A percentile compares a stretch with the other conserved stretches of the same genome.
phyloP scores from a whole-genome alignment of 2,113 vertebrate genomes.

The Scalopus aquaticus region DNA sequence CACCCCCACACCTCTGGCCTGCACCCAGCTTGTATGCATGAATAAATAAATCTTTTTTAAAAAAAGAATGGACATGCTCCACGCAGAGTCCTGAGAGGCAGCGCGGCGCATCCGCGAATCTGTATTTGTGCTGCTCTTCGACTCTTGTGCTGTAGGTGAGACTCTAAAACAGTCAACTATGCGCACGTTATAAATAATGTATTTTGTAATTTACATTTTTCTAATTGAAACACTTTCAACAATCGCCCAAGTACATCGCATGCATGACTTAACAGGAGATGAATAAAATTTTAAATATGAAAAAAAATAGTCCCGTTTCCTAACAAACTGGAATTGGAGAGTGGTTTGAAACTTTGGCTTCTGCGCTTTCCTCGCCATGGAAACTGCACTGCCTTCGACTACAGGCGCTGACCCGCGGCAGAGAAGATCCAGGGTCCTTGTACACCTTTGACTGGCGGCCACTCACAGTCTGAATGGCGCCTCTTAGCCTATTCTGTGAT shows the following conservation, averaged over 20 bases:
- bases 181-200: not conserved
- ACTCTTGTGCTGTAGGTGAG: not conserved
- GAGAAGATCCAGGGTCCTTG: too few relatives aligned
- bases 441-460: too few relatives aligned
- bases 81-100: too few relatives aligned
- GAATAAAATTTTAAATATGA: not conserved
- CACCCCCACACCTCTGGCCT: too few relatives aligned
- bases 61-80: too few relatives aligned
- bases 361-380: rapidly evolving
- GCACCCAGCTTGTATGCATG: too few relatives aligned
- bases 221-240: conserved; percentile 8
- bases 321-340: not conserved
- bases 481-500: too few relatives aligned
- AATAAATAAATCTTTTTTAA: too few relatives aligned
- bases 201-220: conserved; percentile 23
- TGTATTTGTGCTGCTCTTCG: rapidly evolving
- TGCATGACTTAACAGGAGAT: not conserved
- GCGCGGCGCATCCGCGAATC: not conserved
- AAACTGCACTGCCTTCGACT: too few relatives aligned
- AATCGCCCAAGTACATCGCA: not conserved
- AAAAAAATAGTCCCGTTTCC: not conserved
- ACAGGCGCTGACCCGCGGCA: too few relatives aligned
- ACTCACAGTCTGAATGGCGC: too few relatives aligned
- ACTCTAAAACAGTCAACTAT: not conserved
- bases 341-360: not conserved